Evolutionary conservation across 2,797 vertebrate species (phyloP).

Genomic region (Trematomus bernacchii): DNA sequence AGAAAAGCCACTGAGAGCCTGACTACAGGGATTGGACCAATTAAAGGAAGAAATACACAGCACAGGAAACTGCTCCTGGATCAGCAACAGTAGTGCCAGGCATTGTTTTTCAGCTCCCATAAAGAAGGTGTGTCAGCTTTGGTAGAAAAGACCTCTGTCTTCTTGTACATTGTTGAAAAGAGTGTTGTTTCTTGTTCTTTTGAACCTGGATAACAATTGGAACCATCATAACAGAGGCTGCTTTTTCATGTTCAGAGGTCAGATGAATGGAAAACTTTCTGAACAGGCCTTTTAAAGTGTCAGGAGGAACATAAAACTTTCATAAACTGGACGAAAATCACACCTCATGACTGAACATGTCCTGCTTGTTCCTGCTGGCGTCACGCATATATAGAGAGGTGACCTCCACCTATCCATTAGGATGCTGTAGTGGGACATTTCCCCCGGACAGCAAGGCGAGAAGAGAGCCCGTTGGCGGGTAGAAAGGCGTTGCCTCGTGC

Average conservation of each 20-base stretch:
- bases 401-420: conserved; percentile 45
- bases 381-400: conserved; percentile 30
- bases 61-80: conserved; percentile 59
- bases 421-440: conserved; percentile 36
- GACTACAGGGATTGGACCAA: conserved; percentile 62
- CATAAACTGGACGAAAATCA: not conserved
- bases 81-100: conserved; percentile 57
- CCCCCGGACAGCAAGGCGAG: conserved; percentile 48
- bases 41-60: conserved; percentile 69
- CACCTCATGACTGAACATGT: not conserved
- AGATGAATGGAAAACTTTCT: conserved; percentile 18
- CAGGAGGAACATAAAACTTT: conserved; percentile 12
- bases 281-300: conserved; percentile 19
- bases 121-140: conserved; percentile 52
- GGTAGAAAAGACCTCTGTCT: conserved; percentile 49
- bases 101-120: conserved; percentile 51
- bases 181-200: conserved; percentile 57
- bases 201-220: conserved; percentile 63
- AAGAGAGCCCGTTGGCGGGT: conserved; percentile 45
- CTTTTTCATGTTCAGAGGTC: conserved; percentile 22
- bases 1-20: conserved; percentile 49
- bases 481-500: conserved; percentile 38
- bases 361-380: conserved; percentile 1
- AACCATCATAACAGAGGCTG: conserved; percentile 43
- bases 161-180: conserved; percentile 39